Evolutionary conservation across 2,797 vertebrate species (phyloP).

Genomic region (Orestias chungarensis): DNA sequence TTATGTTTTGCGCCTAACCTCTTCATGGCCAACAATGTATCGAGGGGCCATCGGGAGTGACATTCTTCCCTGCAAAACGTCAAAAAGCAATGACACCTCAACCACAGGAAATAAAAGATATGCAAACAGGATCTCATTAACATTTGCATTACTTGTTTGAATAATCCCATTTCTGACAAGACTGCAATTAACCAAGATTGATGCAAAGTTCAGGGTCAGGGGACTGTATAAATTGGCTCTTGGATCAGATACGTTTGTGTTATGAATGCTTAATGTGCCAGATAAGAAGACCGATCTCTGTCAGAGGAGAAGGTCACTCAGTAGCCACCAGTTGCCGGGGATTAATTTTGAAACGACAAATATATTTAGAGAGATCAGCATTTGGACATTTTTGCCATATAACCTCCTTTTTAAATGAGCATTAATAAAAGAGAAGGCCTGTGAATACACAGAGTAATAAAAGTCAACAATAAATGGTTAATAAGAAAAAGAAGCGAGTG

Average conservation of each 20-base stretch:
- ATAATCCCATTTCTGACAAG: constrained; percentile 97
- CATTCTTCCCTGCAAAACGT: constrained; percentile 96
- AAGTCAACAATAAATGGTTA: constrained; percentile 16
- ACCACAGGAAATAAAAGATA: constrained; percentile 98
- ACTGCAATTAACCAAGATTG: constrained; percentile 99
- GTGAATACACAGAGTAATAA: background rate
- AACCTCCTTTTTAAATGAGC: background rate
- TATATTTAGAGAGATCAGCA: background rate
- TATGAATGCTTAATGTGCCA: constrained; percentile 39
- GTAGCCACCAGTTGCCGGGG: constrained; percentile 17
- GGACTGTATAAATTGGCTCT: constrained; percentile 73
- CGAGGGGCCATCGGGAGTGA: constrained; percentile 91
- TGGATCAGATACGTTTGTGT: constrained; percentile 57
- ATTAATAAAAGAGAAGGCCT: background rate
- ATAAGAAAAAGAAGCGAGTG: constrained; percentile 34
- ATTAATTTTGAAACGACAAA: background rate
- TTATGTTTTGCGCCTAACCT: constrained; percentile 73
- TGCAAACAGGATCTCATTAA: constrained; percentile 98
- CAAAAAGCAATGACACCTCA: constrained; percentile 99
- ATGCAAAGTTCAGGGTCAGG: constrained; percentile 96
- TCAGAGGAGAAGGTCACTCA: constrained; percentile 68
- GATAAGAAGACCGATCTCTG: constrained; percentile 64
- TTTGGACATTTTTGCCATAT: background rate
- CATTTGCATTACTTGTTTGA: constrained; percentile 99
- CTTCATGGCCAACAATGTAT: constrained; percentile 92